Base-by-base conservation (phyloP, 2,888 invertebrate genomes). In the Yponomeuta malinellus region DNA sequence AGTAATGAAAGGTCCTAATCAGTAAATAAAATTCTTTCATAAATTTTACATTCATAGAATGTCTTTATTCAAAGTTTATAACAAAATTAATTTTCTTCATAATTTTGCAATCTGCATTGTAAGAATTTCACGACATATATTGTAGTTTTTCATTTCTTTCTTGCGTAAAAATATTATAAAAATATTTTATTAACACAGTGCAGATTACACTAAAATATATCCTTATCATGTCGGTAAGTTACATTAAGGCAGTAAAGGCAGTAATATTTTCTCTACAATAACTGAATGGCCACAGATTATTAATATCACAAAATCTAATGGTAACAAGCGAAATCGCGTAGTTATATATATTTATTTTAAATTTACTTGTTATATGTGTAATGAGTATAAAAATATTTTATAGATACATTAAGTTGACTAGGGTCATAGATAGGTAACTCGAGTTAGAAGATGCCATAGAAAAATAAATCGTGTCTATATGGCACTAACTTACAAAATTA, bases 11-110 rank as follows among this genome's bases (percentile, higher is more conserved):
- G 33, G 2, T 33, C 33, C 43, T 43, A 43, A 3, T 43, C 8
- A 6, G 43, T 43, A 43, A 43, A 43, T 43, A 43, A 43, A 43
- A 43, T 8, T 6, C 43, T 43, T 43, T 70, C 72, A 23, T 10
- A 52, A 79, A 85, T 37, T 71, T 78, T 74, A 87, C 89, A 90
- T 91, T 90, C 90, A 90, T 88, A 87, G 89, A 90, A 91, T 90
- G 91, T 87, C 15, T 90, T 87, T 87, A 88, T 77, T 88, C 81
- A 84, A 82, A 59, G 52, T 78, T 68, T 68, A 82, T 81, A 23
- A 81, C 76, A 76, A 80, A 72, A 72, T 71, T 63, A 43, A 65
- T 71, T 69, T 59, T 68, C 66, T 80, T 77, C 77, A 76, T 79
- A 76, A 78, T 78, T 70, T 80, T 81, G 77, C 82, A 84, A 83